These are phyloP conservation scores for Podiceps cristatus DNA, from an alignment of 2,113 vertebrate genomes.

Conservation along the genomic window DNA sequence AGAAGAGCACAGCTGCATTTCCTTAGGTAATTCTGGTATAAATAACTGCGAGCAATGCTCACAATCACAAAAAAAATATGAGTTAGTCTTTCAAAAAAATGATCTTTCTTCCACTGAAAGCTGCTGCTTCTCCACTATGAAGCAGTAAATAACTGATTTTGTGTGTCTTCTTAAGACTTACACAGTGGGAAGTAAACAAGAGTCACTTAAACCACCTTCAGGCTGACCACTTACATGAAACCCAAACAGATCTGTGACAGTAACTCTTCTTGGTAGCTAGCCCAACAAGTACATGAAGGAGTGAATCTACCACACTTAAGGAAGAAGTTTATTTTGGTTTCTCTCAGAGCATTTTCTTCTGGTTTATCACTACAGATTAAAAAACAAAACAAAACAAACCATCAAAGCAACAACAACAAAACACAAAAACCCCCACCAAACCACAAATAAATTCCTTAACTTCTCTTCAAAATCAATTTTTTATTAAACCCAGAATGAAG, in stretches of 20 bases:
- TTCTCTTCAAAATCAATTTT: neutral
- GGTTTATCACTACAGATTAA: neutral
- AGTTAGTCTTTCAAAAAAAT: neutral
- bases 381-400: neutral
- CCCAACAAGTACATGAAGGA: neutral
- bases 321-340: neutral
- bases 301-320: neutral
- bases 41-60: constrained; percentile 20
- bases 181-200: neutral
- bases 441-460: neutral
- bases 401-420: too few species aligned
- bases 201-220: neutral
- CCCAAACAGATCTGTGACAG: neutral
- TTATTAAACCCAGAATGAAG: neutral
- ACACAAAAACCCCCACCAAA: neutral
- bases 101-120: neutral
- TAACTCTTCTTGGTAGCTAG: neutral
- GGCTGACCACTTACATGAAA: neutral
- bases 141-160: neutral
- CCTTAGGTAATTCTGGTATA: constrained; percentile 47
- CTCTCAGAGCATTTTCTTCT: neutral
- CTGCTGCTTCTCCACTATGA: neutral
- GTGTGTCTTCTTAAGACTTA: neutral
- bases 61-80: neutral
- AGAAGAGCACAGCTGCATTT: constrained; percentile 33